phyloP scores from a whole-genome alignment of 2,113 vertebrate species.

The Trogon melanurus region DNA sequence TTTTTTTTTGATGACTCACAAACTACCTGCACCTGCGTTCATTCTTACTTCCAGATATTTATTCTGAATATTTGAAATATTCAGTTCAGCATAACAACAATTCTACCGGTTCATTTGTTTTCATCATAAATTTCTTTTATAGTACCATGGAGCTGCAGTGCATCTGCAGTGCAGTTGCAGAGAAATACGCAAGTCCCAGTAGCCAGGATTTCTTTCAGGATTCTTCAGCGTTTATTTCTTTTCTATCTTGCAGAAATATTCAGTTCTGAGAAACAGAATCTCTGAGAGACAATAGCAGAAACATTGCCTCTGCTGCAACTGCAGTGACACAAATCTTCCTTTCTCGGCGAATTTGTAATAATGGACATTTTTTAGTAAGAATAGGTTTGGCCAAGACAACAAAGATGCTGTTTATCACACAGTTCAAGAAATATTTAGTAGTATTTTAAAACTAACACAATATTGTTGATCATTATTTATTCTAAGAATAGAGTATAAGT shows the following conservation, averaged over 20 bases:
- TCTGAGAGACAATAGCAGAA: background rate
- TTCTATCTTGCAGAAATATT: background rate
- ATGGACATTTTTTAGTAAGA: background rate
- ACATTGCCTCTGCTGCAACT: background rate
- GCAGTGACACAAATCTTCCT: background rate
- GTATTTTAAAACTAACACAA: background rate
- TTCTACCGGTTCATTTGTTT: background rate
- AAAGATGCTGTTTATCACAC: background rate
- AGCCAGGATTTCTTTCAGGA: background rate
- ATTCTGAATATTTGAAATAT: background rate
- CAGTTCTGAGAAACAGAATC: background rate
- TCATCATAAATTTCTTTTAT: background rate
- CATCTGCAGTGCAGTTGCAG: background rate
- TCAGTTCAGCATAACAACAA: background rate
- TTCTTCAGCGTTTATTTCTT: background rate
- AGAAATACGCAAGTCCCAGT: background rate
- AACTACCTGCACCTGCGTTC: background rate
- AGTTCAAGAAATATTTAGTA: background rate
- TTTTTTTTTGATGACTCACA: background rate
- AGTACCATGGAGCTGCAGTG: fast-evolving
- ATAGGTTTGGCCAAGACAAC: background rate
- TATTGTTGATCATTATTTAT: background rate
- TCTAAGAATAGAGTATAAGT: background rate
- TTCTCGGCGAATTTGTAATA: background rate
- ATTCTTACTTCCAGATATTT: background rate